These are phyloP conservation scores for Battus philenor DNA, from an alignment of 1,140 invertebrate genomes.

Conservation along the genomic window DNA sequence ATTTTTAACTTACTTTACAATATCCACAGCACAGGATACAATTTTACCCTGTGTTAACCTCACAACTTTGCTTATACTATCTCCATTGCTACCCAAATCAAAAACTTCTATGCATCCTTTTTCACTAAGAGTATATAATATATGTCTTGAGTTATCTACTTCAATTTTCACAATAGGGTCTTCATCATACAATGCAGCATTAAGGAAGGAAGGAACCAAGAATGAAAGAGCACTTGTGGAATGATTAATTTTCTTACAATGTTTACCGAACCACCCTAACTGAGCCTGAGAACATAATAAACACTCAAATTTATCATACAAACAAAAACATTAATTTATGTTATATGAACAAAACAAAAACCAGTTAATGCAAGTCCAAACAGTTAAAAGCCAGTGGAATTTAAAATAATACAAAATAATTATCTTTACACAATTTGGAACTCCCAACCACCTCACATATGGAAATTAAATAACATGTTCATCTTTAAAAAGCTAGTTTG, in stretches of 20 bases:
- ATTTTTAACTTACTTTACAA: conserved; percentile 81
- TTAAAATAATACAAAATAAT: too few species aligned
- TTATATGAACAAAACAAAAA: too few species aligned
- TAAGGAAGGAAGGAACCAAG: conserved; percentile 93
- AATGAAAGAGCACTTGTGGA: conserved; percentile 92
- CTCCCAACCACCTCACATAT: too few species aligned
- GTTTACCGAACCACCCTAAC: conserved; percentile 94
- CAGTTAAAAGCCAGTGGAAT: too few species aligned
- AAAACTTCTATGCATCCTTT: conserved; percentile 90
- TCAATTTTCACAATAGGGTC: conserved; percentile 94
- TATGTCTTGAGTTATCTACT: conserved; percentile 92
- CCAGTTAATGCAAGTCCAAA: too few species aligned
- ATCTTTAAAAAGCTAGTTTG: too few species aligned
- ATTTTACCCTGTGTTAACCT: conserved; percentile 88
- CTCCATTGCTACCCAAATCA: conserved; percentile 90
- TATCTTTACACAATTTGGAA: too few species aligned
- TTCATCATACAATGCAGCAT: conserved; percentile 88
- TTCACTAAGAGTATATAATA: conserved; percentile 93
- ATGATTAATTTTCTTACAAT: conserved; percentile 96
- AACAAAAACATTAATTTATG: too few species aligned
- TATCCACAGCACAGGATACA: conserved; percentile 84
- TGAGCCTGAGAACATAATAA: conserved; percentile 79
- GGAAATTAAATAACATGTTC: too few species aligned
- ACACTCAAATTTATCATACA: too few species aligned
- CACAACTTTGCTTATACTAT: conserved; percentile 82